Evolutionary conservation across 2,113 vertebrate genomes (phyloP), one percentile per base, ranked within the genome.

Genomic region (Alethe diademata): DNA sequence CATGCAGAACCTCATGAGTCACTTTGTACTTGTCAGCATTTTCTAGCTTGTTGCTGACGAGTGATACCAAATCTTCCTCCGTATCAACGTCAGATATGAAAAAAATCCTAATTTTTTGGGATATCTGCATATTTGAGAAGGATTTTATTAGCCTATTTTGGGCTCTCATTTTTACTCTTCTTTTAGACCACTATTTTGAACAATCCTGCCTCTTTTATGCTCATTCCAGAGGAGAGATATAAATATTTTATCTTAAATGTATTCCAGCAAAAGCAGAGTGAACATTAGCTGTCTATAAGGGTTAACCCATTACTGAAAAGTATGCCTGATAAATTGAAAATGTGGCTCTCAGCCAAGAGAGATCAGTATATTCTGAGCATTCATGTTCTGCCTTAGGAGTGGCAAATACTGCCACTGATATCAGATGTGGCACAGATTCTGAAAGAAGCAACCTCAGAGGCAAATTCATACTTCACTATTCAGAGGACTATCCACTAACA

Each of bases 241-340:
- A 96, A 97, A 96, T 96, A 95, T 96, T 97, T 95, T 90, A 97
- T 92, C 65, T 47, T 80, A 91, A 96, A 88, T 81, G 48, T 54
- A 70, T 72, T 86, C 56, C 60, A 89, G 45, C 54, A 93, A 53
- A 92, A 92, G 60, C 72, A 67, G 57, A 92, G 38, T 84, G 78
- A 97, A 92, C 42, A 84, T 96, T 95, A 93, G 53, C 80, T 93
- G 64, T 91, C 89, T 86, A 18, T 65, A 97, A 96, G 61, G 70
- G 84, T 96, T 97, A 95, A 95, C 90, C 72, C 88, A 88, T 96
- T 97, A 96, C 72, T 90, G 78, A 96, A 96, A 97, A 90, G 86
- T 47, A 86, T 89, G 83, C 91, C 84, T 88, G 78, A 96, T 94
- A 97, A 96, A 96, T 92, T 89, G 95, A 65, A 96, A 86, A 47